These are phyloP conservation scores for Drepana falcataria DNA, from an alignment of 2,888 invertebrate genomes.

Conservation along the genomic window DNA sequence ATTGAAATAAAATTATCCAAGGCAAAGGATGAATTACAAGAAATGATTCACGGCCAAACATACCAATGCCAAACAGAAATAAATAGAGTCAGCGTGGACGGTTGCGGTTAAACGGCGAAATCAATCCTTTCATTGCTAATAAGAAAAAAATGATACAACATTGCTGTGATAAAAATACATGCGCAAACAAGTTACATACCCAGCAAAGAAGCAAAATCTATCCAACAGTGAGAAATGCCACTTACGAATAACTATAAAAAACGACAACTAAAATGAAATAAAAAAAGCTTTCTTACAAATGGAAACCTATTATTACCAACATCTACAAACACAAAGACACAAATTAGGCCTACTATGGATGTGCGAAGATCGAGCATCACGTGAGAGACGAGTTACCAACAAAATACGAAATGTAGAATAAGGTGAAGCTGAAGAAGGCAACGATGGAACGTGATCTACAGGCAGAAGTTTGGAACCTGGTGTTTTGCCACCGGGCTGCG, in stretches of 20 bases:
- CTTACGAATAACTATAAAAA: no score
- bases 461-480: constrained; percentile 66
- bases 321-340: background rate
- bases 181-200: background rate
- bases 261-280: no score
- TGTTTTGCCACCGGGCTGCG: constrained; percentile 60
- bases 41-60: constrained; percentile 18
- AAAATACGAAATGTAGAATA: background rate
- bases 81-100: constrained; percentile 2
- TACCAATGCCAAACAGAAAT: constrained; percentile 20
- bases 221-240: no score
- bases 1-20: constrained; percentile 1
- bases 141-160: background rate
- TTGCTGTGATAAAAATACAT: background rate
- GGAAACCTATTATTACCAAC: no score
- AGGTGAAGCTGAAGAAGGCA: background rate
- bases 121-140: no score
- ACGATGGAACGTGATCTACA: background rate
- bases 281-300: no score
- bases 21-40: constrained; percentile 8
- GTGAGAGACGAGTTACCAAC: background rate
- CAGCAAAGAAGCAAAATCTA: background rate
- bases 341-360: background rate
- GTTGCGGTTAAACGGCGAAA: background rate
- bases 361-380: background rate